Conservation (phyloP, 1,140 invertebrate genomes). For the Sminthurinus signatus region DNA sequence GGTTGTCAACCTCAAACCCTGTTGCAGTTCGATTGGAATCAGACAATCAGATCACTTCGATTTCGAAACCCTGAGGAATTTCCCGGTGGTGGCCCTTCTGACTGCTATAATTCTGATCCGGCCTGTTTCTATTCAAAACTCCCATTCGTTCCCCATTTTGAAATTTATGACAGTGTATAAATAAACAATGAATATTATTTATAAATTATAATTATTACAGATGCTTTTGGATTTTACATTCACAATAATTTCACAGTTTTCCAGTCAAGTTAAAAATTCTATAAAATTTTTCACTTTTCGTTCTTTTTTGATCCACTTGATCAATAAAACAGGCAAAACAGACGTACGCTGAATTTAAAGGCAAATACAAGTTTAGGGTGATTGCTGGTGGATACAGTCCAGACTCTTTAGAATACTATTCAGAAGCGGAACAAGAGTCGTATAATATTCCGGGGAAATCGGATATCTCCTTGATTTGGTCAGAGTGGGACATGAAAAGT, state of each 20-base stretch:
- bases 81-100: too few species aligned
- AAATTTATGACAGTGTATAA: conserved; percentile 19
- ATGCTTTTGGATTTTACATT: too few species aligned
- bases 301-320: too few species aligned
- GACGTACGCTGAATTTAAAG: conserved; percentile 10
- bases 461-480: conserved; percentile 30
- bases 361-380: conserved; percentile 18
- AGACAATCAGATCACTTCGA: conserved; percentile 14
- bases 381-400: conserved; percentile 22
- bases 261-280: too few species aligned
- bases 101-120: conserved; percentile 15
- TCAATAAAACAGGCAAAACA: conserved; percentile 13
- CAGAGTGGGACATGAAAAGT: conserved; percentile 12
- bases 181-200: too few species aligned
- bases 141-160: conserved; percentile 11
- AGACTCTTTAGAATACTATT: conserved; percentile 14
- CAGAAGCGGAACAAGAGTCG: conserved; percentile 15
- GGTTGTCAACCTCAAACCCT: conserved; percentile 9
- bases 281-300: too few species aligned
- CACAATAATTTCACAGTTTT: too few species aligned
- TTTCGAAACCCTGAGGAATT: too few species aligned
- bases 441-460: conserved; percentile 30
- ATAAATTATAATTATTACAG: background rate
- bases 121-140: conserved; percentile 21
- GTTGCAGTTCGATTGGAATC: conserved; percentile 26